Evolutionary conservation across 2,113 vertebrate genomes (phyloP).

Genomic region (Corynorhinus townsendii): DNA sequence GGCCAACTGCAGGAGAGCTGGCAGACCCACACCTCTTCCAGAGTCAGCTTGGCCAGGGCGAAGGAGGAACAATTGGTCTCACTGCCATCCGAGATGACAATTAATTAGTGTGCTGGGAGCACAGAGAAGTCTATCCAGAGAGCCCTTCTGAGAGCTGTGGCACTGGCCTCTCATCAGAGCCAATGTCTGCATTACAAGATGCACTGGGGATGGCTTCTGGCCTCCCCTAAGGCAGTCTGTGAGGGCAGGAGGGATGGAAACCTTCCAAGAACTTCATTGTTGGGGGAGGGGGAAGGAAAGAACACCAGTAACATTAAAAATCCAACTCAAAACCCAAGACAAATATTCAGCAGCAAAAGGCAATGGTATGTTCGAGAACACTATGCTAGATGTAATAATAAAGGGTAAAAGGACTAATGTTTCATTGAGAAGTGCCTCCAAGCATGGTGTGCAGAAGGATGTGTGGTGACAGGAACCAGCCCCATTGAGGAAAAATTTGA

Average conservation of each 20-base stretch:
- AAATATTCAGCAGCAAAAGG: not conserved
- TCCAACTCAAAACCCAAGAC: not conserved
- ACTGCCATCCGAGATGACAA: conserved; percentile 33
- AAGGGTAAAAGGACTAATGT: not conserved
- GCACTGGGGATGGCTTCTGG: not conserved
- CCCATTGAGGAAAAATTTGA: conserved; percentile 61
- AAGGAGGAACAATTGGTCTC: conserved; percentile 23
- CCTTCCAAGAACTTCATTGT: not conserved
- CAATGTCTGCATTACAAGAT: not conserved
- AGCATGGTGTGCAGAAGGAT: not conserved
- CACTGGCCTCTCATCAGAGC: not conserved
- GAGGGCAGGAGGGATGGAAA: not conserved
- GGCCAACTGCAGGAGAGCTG: not conserved
- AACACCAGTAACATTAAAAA: not conserved
- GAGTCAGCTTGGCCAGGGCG: conserved; percentile 13
- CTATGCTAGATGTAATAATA: not conserved
- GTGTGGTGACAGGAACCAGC: conserved; percentile 47
- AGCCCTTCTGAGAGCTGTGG: not conserved
- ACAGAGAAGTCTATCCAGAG: conserved; percentile 27
- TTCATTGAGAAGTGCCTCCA: conserved; percentile 47
- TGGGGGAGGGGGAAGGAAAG: not conserved
- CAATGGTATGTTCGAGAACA: not conserved
- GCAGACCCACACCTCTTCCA: not conserved
- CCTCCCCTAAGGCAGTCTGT: not conserved
- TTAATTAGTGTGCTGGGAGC: conserved; percentile 51